Base-by-base conservation (phyloP, 2,797 vertebrate species). In the Myotis findleyi region DNA sequence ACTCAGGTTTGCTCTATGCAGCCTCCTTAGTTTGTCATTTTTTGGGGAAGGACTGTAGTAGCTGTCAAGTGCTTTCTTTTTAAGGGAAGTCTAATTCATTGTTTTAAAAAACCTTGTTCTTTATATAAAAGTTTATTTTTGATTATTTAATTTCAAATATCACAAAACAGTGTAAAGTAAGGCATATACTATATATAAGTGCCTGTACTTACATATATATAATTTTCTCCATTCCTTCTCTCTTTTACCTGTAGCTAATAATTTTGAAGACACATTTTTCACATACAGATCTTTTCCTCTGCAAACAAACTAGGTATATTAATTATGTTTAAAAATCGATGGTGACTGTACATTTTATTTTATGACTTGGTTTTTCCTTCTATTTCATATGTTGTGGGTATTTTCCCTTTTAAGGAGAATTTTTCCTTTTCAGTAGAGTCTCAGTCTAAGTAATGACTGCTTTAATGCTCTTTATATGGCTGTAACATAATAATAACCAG, bases 391-490 rank as follows among this genome's bases (percentile, higher is more conserved):
- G 33, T 81, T 87, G n/a, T 75, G 73, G 66, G 53, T 18, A 25
- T 80, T 87, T 95, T 81, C 18, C 36, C 41, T 94, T 83, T 82
- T 79, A 86, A 77, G 30, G 9, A 84, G 76, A 92, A 69, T 53
- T 87, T 93, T 93, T 47, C 20, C 51, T 93, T 59, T 89, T 81
- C 77, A 81, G 38, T 21, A 83, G 86, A 79, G 88, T 86, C 57
- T 95, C 21, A 51, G 36, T 53, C 5, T 93, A 75, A 83, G 30
- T 82, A 93, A 83, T 90, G 51, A 68, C 71, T 86, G 7, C 57
- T 82, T 82, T 51, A 38, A 64, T 92, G 25, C 93, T 82, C 47
- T 41, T 84, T 92, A n/a, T 66, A 7, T 71, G 87, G 44, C 47
- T 89, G 10, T 41, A 72, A 66, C 13, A 8, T 89, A 44, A 59